phyloP scores from a whole-genome alignment of 2,113 vertebrate species.

The Microcebus tavaratra region DNA sequence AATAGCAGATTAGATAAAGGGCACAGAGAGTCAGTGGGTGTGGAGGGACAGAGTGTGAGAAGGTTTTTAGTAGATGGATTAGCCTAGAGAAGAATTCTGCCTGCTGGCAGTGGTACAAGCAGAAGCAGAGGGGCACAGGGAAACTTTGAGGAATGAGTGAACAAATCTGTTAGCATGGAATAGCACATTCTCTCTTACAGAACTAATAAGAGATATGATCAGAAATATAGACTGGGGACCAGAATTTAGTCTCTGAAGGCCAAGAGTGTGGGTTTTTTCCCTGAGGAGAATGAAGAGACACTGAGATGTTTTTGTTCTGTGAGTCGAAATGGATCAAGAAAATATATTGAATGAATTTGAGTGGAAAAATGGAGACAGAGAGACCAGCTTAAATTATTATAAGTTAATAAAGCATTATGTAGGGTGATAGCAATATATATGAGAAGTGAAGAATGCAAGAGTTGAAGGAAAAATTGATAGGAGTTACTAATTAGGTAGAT shows the following conservation, averaged over 20 bases:
- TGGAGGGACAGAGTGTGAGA: background rate
- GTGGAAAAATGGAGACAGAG: background rate
- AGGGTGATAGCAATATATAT: background rate
- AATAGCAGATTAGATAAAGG: background rate
- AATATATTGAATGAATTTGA: background rate
- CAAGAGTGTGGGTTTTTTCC: background rate
- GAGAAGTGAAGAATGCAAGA: background rate
- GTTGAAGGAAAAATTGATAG: background rate
- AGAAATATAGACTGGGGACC: background rate
- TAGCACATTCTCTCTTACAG: background rate
- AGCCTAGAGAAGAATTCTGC: background rate
- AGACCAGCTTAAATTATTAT: background rate
- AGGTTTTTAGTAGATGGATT: background rate
- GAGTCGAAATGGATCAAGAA: background rate
- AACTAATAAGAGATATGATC: background rate
- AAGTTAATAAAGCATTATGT: background rate
- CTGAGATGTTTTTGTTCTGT: background rate
- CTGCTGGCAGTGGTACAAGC: background rate
- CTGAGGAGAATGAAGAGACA: background rate
- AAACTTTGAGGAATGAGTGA: background rate
- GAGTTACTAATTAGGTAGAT: conserved; percentile 1
- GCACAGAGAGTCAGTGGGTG: background rate
- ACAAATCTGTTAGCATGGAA: background rate
- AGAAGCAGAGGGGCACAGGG: background rate
- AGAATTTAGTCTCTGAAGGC: conserved; percentile 32